Percentiles rank a stretch among this genome's conserved stretches.
Evolutionary conservation across 2,797 vertebrate species (phyloP).

Genomic region (Acipenser transmontanus): DNA sequence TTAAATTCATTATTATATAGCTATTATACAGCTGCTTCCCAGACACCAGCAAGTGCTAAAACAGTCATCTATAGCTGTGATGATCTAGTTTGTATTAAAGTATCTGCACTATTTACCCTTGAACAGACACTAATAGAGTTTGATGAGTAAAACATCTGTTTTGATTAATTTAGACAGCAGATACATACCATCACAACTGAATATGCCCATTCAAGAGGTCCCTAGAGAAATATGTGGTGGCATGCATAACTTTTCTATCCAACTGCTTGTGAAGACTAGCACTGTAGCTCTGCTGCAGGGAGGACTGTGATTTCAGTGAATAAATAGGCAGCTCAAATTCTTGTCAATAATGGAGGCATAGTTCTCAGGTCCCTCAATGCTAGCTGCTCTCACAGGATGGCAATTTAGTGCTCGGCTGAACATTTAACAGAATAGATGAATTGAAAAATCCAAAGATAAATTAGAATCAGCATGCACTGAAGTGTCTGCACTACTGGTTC

Average conservation of each 20-base stretch:
- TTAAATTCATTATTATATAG: too few species aligned
- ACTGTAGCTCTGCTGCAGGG: neutral
- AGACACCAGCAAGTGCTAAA: too few species aligned
- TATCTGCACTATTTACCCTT: neutral
- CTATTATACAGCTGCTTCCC: too few species aligned
- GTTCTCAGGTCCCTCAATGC: conserved; percentile 1
- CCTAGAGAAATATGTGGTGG: neutral
- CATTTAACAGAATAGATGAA: conserved; percentile 5
- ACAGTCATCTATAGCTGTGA: neutral
- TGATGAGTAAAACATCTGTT: conserved; percentile 1
- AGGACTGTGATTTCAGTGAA: neutral
- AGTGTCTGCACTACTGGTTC: neutral
- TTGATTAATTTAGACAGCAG: conserved; percentile 4
- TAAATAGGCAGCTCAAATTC: neutral
- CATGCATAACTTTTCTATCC: neutral
- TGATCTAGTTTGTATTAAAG: neutral
- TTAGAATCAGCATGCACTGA: neutral
- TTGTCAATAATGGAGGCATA: neutral
- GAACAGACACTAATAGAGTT: neutral
- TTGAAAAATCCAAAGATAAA: conserved; percentile 10
- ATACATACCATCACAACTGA: conserved; percentile 4
- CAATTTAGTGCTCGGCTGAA: conserved; percentile 6
- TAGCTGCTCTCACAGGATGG: conserved; percentile 2
- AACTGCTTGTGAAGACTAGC: neutral
- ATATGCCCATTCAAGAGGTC: neutral